Evolutionary conservation across 1,140 invertebrate genomes (phyloP).

Genomic region (Colletes gigas): DNA sequence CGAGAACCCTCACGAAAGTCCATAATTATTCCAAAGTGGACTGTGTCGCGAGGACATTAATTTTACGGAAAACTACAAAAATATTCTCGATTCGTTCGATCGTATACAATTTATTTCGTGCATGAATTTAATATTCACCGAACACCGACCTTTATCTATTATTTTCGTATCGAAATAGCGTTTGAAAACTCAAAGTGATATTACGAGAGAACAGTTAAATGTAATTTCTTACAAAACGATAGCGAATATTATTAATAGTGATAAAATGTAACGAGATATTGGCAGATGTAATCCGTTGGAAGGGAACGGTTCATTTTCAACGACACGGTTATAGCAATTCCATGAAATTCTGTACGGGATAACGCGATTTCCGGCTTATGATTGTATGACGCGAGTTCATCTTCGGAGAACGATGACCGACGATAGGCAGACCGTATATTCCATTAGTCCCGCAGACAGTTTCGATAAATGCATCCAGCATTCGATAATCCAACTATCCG

Average conservation of each 20-base stretch:
- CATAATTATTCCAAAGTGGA: not conserved
- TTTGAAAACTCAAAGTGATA: too few species aligned
- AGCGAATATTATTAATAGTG: too few species aligned
- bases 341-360: slow-evolving; percentile 32
- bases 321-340: not conserved
- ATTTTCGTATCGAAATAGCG: too few species aligned
- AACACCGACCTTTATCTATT: too few species aligned
- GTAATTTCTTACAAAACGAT: too few species aligned
- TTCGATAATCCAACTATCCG: too few species aligned
- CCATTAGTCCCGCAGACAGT: slow-evolving; percentile 15
- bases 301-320: not conserved
- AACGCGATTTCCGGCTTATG: slow-evolving; percentile 53
- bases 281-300: too few species aligned
- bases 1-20: not conserved
- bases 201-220: too few species aligned
- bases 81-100: not conserved
- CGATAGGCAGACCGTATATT: slow-evolving; percentile 13
- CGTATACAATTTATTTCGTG: too few species aligned
- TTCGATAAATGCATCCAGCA: not conserved
- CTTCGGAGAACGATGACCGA: slow-evolving; percentile 31
- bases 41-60: not conserved
- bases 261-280: too few species aligned
- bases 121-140: too few species aligned
- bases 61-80: not conserved
- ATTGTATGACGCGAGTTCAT: slow-evolving; percentile 27